A percentile compares a stretch with the other conserved stretches of the same genome.
Conservation (phyloP, 2,113 vertebrate genomes). For the Gymnogyps californianus region DNA sequence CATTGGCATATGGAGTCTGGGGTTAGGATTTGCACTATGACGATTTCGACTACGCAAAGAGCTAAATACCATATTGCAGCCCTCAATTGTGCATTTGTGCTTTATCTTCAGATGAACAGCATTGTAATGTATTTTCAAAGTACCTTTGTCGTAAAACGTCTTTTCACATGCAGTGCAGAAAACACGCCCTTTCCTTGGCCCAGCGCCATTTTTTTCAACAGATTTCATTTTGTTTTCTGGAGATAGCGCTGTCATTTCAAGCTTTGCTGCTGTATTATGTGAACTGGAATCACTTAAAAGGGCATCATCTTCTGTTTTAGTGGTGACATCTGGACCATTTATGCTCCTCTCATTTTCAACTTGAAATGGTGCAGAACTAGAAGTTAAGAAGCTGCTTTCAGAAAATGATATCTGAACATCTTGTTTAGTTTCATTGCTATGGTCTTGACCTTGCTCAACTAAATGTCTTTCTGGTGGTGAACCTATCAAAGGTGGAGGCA, state of each 20-base stretch:
- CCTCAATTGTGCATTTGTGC: conserved; percentile 95
- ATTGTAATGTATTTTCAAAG: conserved; percentile 98
- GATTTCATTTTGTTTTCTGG: conserved; percentile 82
- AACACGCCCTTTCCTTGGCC: conserved; percentile 90
- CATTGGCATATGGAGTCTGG: conserved; percentile 97
- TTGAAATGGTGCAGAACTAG: conserved; percentile 74
- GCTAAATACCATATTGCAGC: conserved; percentile 99
- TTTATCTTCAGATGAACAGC: conserved; percentile 99
- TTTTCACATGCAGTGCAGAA: conserved; percentile 97
- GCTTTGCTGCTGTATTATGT: conserved; percentile 78
- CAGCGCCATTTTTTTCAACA: conserved; percentile 75
- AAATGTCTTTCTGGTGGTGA: conserved; percentile 78
- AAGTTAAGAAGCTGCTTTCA: conserved; percentile 74
- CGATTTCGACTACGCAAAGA: conserved; percentile 94
- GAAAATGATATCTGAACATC: conserved; percentile 69
- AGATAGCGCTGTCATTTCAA: conserved; percentile 82
- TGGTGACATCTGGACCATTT: conserved; percentile 56
- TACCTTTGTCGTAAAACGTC: conserved; percentile 98
- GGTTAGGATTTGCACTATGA: conserved; percentile 97
- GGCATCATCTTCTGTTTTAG: conserved; percentile 84
- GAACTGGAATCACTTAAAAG: conserved; percentile 84
- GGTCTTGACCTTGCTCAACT: conserved; percentile 75
- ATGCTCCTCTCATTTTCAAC: conserved; percentile 76
- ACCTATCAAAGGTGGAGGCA: conserved; percentile 86
- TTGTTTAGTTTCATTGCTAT: conserved; percentile 65